These are phyloP conservation scores for Excalfactoria chinensis DNA, from an alignment of 2,113 vertebrate species.

Conservation along the genomic window DNA sequence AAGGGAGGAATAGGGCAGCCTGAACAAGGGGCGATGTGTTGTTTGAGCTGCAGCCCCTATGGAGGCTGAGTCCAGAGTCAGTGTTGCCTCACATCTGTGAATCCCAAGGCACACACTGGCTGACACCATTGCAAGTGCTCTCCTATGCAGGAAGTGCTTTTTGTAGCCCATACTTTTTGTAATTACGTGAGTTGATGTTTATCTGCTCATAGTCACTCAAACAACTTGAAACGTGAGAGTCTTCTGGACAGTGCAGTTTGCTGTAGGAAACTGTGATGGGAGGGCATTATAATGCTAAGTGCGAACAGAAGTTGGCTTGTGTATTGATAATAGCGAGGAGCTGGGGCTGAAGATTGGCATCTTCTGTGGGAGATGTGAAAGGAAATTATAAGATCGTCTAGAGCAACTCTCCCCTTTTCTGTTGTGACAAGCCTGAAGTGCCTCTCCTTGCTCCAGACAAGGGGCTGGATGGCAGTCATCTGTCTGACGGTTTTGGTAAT, in stretches of 20 bases:
- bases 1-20: not conserved
- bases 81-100: not conserved
- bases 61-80: not conserved
- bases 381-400: not conserved
- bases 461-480: not conserved
- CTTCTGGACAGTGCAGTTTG: not conserved
- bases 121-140: not conserved
- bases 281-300: too few relatives aligned
- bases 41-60: not conserved
- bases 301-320: not conserved
- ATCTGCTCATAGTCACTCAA: not conserved
- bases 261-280: rapidly evolving
- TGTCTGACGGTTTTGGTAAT: not conserved
- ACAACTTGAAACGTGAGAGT: not conserved
- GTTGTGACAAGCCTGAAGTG: not conserved
- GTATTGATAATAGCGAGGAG: not conserved
- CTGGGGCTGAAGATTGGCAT: not conserved
- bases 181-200: not conserved
- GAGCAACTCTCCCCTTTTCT: not conserved
- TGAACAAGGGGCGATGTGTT: not conserved
- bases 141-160: not conserved
- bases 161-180: not conserved
- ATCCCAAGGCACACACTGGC: not conserved
- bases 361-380: not conserved
- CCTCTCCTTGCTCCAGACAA: not conserved